A percentile compares a stretch with the other conserved stretches of the same genome.
phyloP scores from a whole-genome alignment of 1,140 invertebrate genomes.

The Calliphora vicina region DNA sequence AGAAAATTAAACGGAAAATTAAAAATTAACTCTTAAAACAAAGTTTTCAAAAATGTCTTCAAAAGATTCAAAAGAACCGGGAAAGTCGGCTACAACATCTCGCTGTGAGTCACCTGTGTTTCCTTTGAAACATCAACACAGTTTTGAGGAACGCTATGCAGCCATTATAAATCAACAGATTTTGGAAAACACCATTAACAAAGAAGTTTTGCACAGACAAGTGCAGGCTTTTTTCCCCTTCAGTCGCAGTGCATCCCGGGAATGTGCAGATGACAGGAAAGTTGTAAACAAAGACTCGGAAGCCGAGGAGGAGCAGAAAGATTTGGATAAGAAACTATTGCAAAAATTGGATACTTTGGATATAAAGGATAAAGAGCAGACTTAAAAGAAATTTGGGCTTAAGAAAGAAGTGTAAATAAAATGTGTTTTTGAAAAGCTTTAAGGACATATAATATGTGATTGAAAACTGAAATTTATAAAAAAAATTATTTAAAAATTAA shows the following conservation, averaged over 20 bases:
- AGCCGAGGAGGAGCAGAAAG: constrained; percentile 3
- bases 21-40: background rate
- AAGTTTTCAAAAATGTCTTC: background rate
- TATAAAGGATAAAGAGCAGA: constrained; percentile 18
- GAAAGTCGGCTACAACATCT: background rate
- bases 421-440: too few relatives aligned
- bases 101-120: background rate
- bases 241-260: constrained; percentile 46
- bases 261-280: background rate
- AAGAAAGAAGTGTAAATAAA: too few relatives aligned
- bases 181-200: constrained; percentile 59
- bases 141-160: constrained; percentile 58
- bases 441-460: too few relatives aligned
- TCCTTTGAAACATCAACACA: constrained; percentile 52
- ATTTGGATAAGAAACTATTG: background rate
- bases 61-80: background rate
- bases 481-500: too few relatives aligned
- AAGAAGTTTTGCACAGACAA: constrained; percentile 53
- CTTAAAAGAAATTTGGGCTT: background rate
- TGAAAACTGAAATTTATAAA: too few relatives aligned
- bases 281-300: background rate
- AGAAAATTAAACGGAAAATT: background rate
- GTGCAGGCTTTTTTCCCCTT: constrained; percentile 58
- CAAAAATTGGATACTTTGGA: constrained; percentile 36
- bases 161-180: constrained; percentile 57